A percentile compares a stretch with the other conserved stretches of the same genome.
phyloP scores from a whole-genome alignment of 2,888 invertebrate genomes.

The Stictocephala bisonia region DNA sequence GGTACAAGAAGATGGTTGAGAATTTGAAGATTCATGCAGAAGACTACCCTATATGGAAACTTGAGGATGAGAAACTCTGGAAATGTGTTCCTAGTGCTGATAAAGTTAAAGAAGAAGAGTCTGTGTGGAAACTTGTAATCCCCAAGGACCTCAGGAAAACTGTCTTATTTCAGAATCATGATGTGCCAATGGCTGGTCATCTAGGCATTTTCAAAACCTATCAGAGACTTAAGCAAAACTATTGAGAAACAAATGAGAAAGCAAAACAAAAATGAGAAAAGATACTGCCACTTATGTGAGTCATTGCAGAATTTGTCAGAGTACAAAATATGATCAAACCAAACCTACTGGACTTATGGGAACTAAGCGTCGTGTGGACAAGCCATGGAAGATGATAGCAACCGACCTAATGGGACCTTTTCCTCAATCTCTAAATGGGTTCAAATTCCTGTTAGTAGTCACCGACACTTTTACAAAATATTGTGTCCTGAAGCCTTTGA shows the following conservation, averaged over 20 bases:
- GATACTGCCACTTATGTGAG: constrained; percentile 46
- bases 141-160: not conserved
- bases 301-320: constrained; percentile 35
- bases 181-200: constrained; percentile 52
- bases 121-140: constrained; percentile 48
- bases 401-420: constrained; percentile 60
- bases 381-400: constrained; percentile 42
- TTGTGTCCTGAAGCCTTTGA: constrained; percentile 53
- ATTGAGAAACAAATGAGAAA: too few relatives aligned
- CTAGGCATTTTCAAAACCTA: constrained; percentile 52
- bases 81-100: not conserved
- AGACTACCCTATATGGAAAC: not conserved
- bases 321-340: constrained; percentile 5
- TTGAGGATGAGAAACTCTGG: not conserved
- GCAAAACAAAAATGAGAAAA: constrained; percentile 51
- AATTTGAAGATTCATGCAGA: not conserved
- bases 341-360: constrained; percentile 11
- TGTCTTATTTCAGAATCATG: constrained; percentile 47
- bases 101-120: not conserved
- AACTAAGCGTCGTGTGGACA: not conserved
- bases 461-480: constrained; percentile 59
- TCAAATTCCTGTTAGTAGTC: constrained; percentile 57
- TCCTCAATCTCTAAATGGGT: constrained; percentile 57
- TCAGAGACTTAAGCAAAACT: constrained; percentile 46
- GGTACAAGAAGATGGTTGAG: not conserved